Evolutionary conservation across 2,113 vertebrate genomes (phyloP), one percentile per base, ranked within the genome.

Genomic region (Pungitius pungitius): DNA sequence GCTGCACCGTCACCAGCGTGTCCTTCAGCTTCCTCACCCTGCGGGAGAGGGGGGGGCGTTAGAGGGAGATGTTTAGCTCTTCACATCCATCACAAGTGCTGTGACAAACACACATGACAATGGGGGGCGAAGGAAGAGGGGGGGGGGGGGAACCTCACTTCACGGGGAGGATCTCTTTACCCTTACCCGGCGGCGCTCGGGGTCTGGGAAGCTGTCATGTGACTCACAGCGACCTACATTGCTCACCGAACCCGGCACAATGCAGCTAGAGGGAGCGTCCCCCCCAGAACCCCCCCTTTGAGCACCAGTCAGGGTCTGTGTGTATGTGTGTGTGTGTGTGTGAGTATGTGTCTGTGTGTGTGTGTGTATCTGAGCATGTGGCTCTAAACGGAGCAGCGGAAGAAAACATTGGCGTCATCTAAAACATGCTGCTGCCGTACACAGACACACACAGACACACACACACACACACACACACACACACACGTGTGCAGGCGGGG

Each of bases 11-110:
- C 87, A 94, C 93, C 90, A 96, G 93, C 0, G 96, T 99, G 90
- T 97, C 97, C 94, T 96, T 96, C 92, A 98, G 93, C 89, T 98
- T 98, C 90, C 95, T 95, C 94, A 99, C 97, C 93, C 97, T 99
- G 91, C 67, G 75, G 54, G 7, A 73, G 59, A 74, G 8, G 12
- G 27, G 51, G n/a, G 8, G 6, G 8, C 11, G 27, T 30, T 30
- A 30, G 5, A 30, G n/a, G n/a, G 30, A 35, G 33, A 35, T 35
- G 7, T 35, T 35, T 35, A 35, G 33, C 33, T 35, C 33, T 30
- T 30, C 30, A 30, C 30, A 30, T 30, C 30, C 30, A 30, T 30
- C 30, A 30, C 30, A 35, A 7, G 3, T 35, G 1, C 33, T 35
- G 33, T 7, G 33, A 7, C 5, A 7, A 35, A 35, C 33, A 35